Evolutionary conservation across 2,888 invertebrate genomes (phyloP).

Genomic region (Himalopsyche anomala): DNA sequence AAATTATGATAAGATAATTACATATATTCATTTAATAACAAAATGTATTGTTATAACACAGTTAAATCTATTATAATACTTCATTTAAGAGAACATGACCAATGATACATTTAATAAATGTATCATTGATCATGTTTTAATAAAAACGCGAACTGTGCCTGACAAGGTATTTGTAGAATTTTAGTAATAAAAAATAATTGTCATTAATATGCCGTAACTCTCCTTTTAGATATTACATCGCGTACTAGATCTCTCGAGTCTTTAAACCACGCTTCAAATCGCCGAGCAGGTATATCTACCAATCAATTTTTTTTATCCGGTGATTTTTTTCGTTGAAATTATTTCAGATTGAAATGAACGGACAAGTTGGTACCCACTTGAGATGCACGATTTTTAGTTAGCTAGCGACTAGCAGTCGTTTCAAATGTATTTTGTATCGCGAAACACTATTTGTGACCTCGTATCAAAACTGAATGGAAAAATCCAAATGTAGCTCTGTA

Average conservation of each 20-base stretch:
- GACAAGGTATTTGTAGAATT: neutral
- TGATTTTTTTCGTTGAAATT: conserved; percentile 10
- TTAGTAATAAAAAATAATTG: neutral
- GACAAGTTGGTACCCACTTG: conserved; percentile 6
- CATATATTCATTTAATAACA: too few species aligned
- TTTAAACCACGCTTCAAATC: conserved; percentile 25
- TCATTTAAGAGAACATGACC: too few species aligned
- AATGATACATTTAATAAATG: too few species aligned
- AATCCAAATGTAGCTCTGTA: neutral
- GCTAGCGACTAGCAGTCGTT: neutral
- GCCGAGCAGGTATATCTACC: conserved; percentile 13
- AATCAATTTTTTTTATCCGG: conserved; percentile 18
- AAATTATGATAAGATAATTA: too few species aligned
- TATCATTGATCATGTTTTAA: too few species aligned
- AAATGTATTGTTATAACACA: too few species aligned
- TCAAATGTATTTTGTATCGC: neutral
- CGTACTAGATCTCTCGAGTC: conserved; percentile 4
- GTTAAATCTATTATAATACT: too few species aligned
- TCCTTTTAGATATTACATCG: neutral
- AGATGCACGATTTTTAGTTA: neutral
- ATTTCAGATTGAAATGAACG: conserved; percentile 14
- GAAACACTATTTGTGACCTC: conserved; percentile 8
- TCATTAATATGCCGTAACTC: neutral
- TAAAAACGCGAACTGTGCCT: too few species aligned
- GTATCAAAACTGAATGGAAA: conserved; percentile 23